A percentile compares a stretch with the other conserved stretches of the same genome.
Conservation (phyloP, 2,113 vertebrate species). For the Zingel zingel region DNA sequence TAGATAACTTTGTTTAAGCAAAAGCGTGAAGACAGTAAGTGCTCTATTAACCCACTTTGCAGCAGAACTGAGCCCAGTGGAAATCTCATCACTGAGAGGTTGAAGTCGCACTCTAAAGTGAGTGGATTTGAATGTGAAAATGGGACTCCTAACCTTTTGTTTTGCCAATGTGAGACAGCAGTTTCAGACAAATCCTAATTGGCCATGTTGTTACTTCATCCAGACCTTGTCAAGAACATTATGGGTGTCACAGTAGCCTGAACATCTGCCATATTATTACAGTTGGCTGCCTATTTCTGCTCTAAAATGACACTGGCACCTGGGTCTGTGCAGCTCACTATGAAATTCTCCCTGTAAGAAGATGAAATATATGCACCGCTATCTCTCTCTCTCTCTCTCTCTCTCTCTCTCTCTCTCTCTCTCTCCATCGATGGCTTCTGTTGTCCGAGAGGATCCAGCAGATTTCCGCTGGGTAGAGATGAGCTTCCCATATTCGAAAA, state of each 20-base stretch:
- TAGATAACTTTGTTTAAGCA: slow-evolving; percentile 56
- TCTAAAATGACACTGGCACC: slow-evolving; percentile 55
- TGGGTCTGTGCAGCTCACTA: slow-evolving; percentile 32
- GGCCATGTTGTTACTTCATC: slow-evolving; percentile 29
- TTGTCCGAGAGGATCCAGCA: slow-evolving; percentile 71
- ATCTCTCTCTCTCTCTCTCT: slow-evolving; percentile 20
- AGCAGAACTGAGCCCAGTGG: slow-evolving; percentile 33
- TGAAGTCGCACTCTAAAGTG: not conserved
- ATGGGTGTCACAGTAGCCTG: slow-evolving; percentile 34
- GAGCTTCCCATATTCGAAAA: slow-evolving; percentile 75
- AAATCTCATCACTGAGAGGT: slow-evolving; percentile 21
- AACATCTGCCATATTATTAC: slow-evolving; percentile 56
- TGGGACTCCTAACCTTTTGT: slow-evolving; percentile 23
- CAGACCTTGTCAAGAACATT: slow-evolving; percentile 29
- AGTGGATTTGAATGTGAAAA: slow-evolving; percentile 35
- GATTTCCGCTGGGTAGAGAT: slow-evolving; percentile 73
- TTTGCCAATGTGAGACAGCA: slow-evolving; percentile 7
- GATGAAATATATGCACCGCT: slow-evolving; percentile 60
- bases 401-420: slow-evolving; percentile 17
- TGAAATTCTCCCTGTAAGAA: slow-evolving; percentile 58
- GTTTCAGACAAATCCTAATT: slow-evolving; percentile 33
- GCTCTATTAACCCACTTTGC: slow-evolving; percentile 64
- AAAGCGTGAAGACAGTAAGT: slow-evolving; percentile 51
- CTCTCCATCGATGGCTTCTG: slow-evolving; percentile 53
- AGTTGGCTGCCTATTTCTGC: slow-evolving; percentile 49